phyloP scores from a whole-genome alignment of 2,113 vertebrate species.

The Delphinus delphis region DNA sequence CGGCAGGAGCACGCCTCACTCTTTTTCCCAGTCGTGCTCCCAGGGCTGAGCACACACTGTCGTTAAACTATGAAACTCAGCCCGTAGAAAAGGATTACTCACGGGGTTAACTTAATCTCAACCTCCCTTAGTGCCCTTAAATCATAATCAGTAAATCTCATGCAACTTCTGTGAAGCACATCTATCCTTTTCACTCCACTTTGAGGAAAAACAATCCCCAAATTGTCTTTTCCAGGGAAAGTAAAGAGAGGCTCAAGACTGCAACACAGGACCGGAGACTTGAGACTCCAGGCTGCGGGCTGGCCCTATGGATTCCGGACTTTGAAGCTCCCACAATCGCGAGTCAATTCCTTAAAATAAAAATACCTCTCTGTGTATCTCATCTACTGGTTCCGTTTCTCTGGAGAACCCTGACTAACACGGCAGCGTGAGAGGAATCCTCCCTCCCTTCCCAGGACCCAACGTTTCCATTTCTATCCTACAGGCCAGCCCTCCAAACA shows the following conservation, averaged over 20 bases:
- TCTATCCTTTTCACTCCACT: background rate
- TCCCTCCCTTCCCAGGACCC: background rate
- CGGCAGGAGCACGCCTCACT: fast-evolving
- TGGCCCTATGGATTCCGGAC: background rate
- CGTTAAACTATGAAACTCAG: background rate
- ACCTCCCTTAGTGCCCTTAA: background rate
- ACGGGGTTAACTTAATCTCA: background rate
- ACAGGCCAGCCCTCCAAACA: background rate
- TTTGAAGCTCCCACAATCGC: background rate
- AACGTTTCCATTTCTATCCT: background rate
- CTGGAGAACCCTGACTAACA: background rate
- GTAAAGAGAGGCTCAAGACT: background rate
- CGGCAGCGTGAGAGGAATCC: background rate
- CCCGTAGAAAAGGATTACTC: background rate
- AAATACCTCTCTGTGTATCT: background rate
- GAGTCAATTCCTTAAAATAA: background rate
- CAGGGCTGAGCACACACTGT: background rate
- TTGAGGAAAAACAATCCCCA: background rate
- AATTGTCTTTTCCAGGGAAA: background rate
- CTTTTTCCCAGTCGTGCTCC: background rate
- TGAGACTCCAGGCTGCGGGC: background rate
- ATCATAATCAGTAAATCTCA: background rate
- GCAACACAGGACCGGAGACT: background rate
- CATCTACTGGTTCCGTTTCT: background rate
- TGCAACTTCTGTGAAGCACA: background rate